These are phyloP conservation scores for Glareola pratincola DNA, from an alignment of 2,113 vertebrate genomes.

Conservation along the genomic window DNA sequence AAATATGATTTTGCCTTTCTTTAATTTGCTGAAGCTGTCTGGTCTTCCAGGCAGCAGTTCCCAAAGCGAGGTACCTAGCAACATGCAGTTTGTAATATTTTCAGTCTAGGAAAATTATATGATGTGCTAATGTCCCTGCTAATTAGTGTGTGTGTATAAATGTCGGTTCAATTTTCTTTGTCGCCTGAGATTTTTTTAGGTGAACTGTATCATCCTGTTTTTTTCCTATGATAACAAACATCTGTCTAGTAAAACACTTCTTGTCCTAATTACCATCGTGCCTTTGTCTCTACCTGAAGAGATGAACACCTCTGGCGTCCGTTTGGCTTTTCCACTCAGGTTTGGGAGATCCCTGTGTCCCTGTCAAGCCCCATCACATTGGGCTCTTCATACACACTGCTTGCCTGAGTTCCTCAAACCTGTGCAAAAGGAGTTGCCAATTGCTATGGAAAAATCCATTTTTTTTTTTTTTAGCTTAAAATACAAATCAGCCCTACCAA, in stretches of 20 bases:
- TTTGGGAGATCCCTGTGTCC: background rate
- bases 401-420: background rate
- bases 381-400: accelerated
- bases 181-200: background rate
- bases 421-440: background rate
- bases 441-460: background rate
- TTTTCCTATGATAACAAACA: background rate
- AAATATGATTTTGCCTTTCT: background rate
- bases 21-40: background rate
- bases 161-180: background rate
- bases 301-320: accelerated
- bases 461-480: background rate
- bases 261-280: background rate
- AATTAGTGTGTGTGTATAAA: background rate
- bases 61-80: background rate
- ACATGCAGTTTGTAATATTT: background rate
- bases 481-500: background rate
- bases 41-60: background rate
- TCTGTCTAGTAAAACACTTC: background rate
- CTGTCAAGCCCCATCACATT: accelerated
- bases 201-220: background rate
- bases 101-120: background rate
- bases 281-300: background rate
- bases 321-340: accelerated
- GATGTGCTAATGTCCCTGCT: background rate